These are phyloP conservation scores for Ellobium chinense DNA, from an alignment of 2,888 invertebrate genomes.

Conservation along the genomic window DNA sequence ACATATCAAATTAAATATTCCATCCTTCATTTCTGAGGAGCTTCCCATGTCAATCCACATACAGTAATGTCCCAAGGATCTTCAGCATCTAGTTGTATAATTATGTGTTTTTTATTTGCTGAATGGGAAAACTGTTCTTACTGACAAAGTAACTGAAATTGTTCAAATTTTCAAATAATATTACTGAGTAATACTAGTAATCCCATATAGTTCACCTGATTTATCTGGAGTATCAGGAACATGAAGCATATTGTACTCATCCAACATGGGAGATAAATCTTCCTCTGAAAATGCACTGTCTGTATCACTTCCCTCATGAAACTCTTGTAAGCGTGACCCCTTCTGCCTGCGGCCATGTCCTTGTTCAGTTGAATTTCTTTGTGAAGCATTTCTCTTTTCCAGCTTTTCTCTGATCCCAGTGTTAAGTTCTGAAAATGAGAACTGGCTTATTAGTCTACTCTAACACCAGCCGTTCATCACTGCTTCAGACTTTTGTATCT, in stretches of 20 bases:
- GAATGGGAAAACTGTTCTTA: too few relatives aligned
- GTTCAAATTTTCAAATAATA: too few relatives aligned
- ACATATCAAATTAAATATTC: too few relatives aligned
- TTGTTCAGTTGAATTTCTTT: background rate
- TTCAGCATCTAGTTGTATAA: too few relatives aligned
- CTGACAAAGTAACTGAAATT: too few relatives aligned
- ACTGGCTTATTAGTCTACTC: background rate
- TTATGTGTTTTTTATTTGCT: too few relatives aligned
- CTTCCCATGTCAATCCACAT: too few relatives aligned
- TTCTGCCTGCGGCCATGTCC: background rate
- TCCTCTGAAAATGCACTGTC: slow-evolving; percentile 46
- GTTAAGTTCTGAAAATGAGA: background rate
- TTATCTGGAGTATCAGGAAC: background rate
- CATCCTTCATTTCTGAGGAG: too few relatives aligned
- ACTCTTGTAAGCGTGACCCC: background rate
- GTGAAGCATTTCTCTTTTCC: background rate
- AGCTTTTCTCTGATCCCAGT: slow-evolving; percentile 3
- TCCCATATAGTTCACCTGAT: background rate
- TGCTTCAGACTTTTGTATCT: too few relatives aligned
- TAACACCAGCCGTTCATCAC: too few relatives aligned
- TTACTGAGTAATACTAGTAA: too few relatives aligned
- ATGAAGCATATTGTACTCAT: slow-evolving; percentile 31
- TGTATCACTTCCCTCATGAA: slow-evolving; percentile 39
- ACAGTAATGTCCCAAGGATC: too few relatives aligned
- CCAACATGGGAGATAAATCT: slow-evolving; percentile 46